A percentile compares a stretch with the other conserved stretches of the same genome.
Evolutionary conservation across 2,888 invertebrate species (phyloP).

Genomic region (Hirudinaria manillensis): DNA sequence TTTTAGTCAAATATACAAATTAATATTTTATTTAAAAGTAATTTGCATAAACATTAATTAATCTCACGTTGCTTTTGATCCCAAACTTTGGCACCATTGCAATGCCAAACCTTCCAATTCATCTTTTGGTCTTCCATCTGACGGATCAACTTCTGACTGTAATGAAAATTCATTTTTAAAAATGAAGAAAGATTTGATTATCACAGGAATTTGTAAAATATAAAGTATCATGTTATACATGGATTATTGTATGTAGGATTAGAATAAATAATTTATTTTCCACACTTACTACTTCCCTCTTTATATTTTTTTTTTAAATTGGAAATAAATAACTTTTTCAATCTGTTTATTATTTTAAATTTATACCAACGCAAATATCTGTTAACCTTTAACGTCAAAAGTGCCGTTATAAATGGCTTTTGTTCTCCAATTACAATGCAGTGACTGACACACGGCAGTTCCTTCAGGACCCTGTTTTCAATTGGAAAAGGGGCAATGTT

Average conservation of each 20-base stretch:
- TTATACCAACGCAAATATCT: too few relatives aligned
- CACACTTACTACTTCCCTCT: too few relatives aligned
- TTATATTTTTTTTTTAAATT: too few relatives aligned
- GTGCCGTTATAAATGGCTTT: constrained; percentile 76
- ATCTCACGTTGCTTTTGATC: constrained; percentile 44
- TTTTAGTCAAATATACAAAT: too few relatives aligned
- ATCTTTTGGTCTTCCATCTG: constrained; percentile 67
- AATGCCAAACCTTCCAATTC: constrained; percentile 63
- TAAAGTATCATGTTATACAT: too few relatives aligned
- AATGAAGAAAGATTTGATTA: too few relatives aligned
- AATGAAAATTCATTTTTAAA: too few relatives aligned
- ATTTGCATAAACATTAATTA: neutral
- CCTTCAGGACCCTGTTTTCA: constrained; percentile 72
- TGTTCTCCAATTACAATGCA: constrained; percentile 80
- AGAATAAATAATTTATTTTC: too few relatives aligned
- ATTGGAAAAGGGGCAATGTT: constrained; percentile 79
- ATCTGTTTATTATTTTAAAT: too few relatives aligned
- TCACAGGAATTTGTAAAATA: neutral
- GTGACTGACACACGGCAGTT: constrained; percentile 71
- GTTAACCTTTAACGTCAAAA: neutral
- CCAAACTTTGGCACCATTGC: constrained; percentile 58
- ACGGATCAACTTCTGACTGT: constrained; percentile 61
- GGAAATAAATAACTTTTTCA: too few relatives aligned
- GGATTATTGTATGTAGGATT: too few relatives aligned
- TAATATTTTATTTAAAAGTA: too few relatives aligned